Base-by-base conservation (phyloP, 2,797 vertebrate genomes). In the Otus scops region DNA sequence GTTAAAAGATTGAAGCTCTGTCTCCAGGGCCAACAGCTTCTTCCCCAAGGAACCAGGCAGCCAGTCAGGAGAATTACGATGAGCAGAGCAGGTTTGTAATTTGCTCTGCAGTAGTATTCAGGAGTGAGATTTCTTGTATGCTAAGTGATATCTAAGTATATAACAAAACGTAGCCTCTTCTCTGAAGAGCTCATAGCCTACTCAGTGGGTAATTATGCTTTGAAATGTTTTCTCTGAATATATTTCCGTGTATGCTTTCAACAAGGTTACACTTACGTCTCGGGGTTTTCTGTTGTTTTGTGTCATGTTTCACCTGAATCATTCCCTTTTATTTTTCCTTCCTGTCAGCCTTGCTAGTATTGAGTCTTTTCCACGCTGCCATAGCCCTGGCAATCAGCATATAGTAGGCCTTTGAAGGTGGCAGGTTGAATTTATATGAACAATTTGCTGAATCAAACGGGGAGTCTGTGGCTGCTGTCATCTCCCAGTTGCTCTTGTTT, bases 361-460 rank as follows among this genome's bases (percentile, higher is more conserved):
- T 1, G 38, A 73, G 59, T 6, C 28, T 56, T 10, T 45, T 50
- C 75, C 6, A 1, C 7, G 70, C 94, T 74, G 76, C 57, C 73
- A 5, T 43, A 83, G 82, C 56, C 64, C 79, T n/a, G 64, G 88
- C 75, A 89, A 0, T 38, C 71, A 34, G 60, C 68, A 6, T 12
- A 3, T 2, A 21, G 51, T 1, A 60, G 57, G 36, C 85, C 88
- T 97, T 95, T 96, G 96, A 97, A 94, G 95, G 7, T 13, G 79
- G 69, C 67, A 83, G 71, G 14, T 22, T 17, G 61, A 67, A 38
- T 81, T 90, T 63, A 54, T 38, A 8, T 1, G 57, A 92, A 36
- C 92, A 78, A 95, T 95, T 90, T 92, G 69, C 83, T 71, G 88
- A 50, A 84, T 88, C 88, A 94, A 86, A 94, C 0, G 0, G 32